These are phyloP conservation scores for Oncopodura yosiiana DNA, from an alignment of 1,140 invertebrate species.

Conservation along the genomic window DNA sequence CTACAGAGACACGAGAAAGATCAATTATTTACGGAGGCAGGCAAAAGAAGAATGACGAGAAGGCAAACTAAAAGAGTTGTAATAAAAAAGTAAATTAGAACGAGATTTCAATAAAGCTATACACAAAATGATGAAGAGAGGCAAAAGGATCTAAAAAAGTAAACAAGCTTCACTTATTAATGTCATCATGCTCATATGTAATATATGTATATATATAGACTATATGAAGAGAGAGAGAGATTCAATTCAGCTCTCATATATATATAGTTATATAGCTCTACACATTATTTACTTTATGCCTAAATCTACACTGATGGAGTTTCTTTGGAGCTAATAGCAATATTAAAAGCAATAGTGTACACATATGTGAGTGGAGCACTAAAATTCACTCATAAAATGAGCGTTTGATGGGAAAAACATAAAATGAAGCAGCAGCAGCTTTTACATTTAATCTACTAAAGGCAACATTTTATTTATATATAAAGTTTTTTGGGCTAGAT, in stretches of 20 bases:
- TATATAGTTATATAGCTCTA: not conserved
- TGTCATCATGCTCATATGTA: not conserved
- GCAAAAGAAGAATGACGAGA: too few relatives aligned
- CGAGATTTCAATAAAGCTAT: conserved; percentile 16
- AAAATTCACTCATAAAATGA: not conserved
- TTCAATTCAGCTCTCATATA: not conserved
- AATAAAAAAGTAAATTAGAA: conserved; percentile 10
- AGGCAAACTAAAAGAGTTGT: too few relatives aligned
- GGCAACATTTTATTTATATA: not conserved
- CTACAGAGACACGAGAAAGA: conserved; percentile 14
- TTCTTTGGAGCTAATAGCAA: too few relatives aligned
- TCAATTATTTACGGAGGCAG: conserved; percentile 16
- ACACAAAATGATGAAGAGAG: too few relatives aligned
- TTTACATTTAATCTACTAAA: not conserved
- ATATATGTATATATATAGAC: not conserved
- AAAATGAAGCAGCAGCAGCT: not conserved
- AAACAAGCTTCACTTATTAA: not conserved
- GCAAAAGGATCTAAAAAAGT: too few relatives aligned
- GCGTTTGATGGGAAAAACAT: not conserved
- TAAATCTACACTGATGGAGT: too few relatives aligned
- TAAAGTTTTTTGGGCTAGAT: not conserved
- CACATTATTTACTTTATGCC: not conserved
- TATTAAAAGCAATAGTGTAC: too few relatives aligned
- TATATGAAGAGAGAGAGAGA: not conserved
- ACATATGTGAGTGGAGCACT: too few relatives aligned